These are phyloP conservation scores for Gorsachius goisagi DNA, from an alignment of 2,113 vertebrate species.

Conservation along the genomic window DNA sequence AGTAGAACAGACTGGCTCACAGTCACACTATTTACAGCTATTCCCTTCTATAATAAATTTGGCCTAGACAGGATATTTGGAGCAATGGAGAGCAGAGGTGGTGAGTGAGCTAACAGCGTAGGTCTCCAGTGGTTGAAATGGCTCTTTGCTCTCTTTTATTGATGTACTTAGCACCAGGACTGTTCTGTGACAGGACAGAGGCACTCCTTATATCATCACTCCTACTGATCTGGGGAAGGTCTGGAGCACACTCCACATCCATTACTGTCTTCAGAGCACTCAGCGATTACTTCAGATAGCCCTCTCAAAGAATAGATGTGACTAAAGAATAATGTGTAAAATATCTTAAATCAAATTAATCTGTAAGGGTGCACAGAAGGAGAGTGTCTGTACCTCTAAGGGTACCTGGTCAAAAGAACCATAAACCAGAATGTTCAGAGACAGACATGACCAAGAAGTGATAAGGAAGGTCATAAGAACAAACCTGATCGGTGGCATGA, in stretches of 20 bases:
- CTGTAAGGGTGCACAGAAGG: not conserved
- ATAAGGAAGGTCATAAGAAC: not conserved
- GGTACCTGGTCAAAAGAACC: not conserved
- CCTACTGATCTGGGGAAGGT: not conserved
- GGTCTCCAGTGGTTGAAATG: not conserved
- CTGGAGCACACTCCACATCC: not conserved
- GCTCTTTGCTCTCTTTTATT: not conserved
- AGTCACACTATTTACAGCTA: not conserved
- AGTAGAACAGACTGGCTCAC: not conserved
- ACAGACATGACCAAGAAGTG: not conserved
- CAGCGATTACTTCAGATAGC: not conserved
- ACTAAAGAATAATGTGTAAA: not conserved
- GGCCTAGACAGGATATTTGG: not conserved
- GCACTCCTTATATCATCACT: not conserved
- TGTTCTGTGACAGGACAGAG: not conserved
- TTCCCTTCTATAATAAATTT: not conserved
- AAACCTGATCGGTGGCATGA: not conserved
- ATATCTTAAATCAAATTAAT: not conserved
- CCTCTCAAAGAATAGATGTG: not conserved
- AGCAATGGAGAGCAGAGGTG: not conserved
- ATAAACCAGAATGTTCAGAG: not conserved
- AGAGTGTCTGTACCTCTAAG: not conserved
- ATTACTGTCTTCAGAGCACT: not conserved
- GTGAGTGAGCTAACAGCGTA: not conserved
- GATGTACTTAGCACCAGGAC: not conserved